Percentiles rank a stretch among this genome's conserved stretches.
Conservation (phyloP, 2,888 invertebrate species). For the Eucera pruinosa region DNA sequence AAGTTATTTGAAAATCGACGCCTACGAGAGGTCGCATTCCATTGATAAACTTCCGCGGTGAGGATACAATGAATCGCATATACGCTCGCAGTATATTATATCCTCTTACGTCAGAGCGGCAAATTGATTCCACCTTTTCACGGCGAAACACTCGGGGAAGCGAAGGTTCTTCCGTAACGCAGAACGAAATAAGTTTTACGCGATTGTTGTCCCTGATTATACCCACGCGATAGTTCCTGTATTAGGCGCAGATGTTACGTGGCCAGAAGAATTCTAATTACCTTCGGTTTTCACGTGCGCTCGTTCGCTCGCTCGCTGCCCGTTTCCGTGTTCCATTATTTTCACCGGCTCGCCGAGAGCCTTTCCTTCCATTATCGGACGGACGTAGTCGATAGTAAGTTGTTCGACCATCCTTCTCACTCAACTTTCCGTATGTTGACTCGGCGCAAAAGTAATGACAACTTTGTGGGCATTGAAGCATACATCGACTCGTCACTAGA, state of each 20-base stretch:
- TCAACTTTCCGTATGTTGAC: too few relatives aligned
- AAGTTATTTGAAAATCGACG: conserved; percentile 40
- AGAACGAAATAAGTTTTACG: conserved; percentile 56
- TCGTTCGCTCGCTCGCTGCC: too few relatives aligned
- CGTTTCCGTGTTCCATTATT: conserved; percentile 53
- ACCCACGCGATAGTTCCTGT: conserved; percentile 56
- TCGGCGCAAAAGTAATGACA: too few relatives aligned
- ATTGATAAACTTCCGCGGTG: conserved; percentile 56
- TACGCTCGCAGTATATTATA: conserved; percentile 51
- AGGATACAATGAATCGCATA: conserved; percentile 60
- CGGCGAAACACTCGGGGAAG: conserved; percentile 49
- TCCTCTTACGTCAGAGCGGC: conserved; percentile 65
- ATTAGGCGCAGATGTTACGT: conserved; percentile 42
- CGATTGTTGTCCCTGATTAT: conserved; percentile 61
- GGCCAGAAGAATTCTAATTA: conserved; percentile 54
- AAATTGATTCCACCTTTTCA: conserved; percentile 69
- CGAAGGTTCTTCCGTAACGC: conserved; percentile 67
- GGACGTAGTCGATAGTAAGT: neutral
- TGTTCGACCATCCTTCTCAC: neutral
- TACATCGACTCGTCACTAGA: too few relatives aligned
- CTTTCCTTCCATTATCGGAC: conserved; percentile 22
- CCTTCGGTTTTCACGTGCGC: conserved; percentile 47
- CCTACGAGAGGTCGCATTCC: conserved; percentile 51
- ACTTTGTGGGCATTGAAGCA: too few relatives aligned
- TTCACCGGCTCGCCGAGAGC: conserved; percentile 19